Conservation (phyloP, 2,113 vertebrate species). For the Tiliqua scincoides region DNA sequence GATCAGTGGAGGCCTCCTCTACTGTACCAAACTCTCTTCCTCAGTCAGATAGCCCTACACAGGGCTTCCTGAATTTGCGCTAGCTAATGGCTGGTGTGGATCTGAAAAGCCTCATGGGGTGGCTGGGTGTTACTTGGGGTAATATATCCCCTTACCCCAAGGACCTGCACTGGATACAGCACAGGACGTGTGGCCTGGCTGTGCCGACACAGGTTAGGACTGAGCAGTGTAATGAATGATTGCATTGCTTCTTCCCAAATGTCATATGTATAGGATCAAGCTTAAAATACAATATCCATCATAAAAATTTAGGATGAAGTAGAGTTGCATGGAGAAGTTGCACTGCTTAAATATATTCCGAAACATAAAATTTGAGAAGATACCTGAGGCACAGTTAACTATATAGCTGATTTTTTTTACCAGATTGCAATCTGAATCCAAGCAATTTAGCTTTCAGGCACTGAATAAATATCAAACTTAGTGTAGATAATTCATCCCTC, state of each 20-base stretch:
- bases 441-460: constrained; percentile 6
- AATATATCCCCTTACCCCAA: too few relatives aligned
- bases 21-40: too few relatives aligned
- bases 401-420: neutral
- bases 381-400: neutral
- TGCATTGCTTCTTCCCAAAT: neutral
- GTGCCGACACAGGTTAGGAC: too few relatives aligned
- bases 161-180: too few relatives aligned
- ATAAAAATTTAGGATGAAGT: neutral
- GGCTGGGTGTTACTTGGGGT: too few relatives aligned
- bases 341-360: neutral
- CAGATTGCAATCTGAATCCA: neutral
- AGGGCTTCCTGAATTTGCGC: too few relatives aligned
- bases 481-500: neutral
- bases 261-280: neutral
- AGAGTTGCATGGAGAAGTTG: neutral
- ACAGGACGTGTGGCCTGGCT: too few relatives aligned
- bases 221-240: neutral
- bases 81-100: too few relatives aligned
- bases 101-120: too few relatives aligned
- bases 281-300: neutral
- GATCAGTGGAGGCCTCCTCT: too few relatives aligned
- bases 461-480: constrained; percentile 7
- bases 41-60: too few relatives aligned
- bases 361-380: neutral